Percentiles rank a stretch among this genome's conserved stretches.
Evolutionary conservation across 2,113 vertebrate genomes (phyloP).

Genomic region (Petroica traversi): DNA sequence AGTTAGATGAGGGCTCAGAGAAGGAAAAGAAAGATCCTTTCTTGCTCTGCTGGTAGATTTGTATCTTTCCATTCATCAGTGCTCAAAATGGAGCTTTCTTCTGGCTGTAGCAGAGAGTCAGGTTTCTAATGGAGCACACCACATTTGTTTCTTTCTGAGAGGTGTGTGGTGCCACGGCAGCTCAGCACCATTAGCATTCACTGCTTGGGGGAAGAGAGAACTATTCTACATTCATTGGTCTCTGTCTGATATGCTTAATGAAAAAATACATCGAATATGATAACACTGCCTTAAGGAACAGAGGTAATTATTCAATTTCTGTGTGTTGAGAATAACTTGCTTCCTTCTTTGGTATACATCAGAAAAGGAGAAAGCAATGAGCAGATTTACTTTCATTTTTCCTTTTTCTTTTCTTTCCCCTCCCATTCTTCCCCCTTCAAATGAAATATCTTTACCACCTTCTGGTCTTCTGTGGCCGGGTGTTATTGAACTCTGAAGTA

Average conservation of each 20-base stretch:
- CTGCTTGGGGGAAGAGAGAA: not conserved
- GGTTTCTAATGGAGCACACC: not conserved
- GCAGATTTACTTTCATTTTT: not conserved
- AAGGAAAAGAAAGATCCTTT: not conserved
- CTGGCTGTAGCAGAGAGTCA: not conserved
- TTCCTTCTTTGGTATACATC: not conserved
- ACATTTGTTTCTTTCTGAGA: constrained; percentile 1
- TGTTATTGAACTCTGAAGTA: not conserved
- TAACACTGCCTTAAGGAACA: constrained; percentile 57
- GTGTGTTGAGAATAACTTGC: constrained; percentile 20
- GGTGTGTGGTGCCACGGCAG: not conserved
- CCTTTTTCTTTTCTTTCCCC: accelerated
- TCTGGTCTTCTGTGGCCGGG: not conserved
- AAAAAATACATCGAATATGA: constrained; percentile 56
- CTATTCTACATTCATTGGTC: constrained; percentile 39
- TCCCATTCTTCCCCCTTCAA: not conserved
- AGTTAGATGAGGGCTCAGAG: not conserved
- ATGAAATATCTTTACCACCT: not conserved
- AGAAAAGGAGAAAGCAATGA: not conserved
- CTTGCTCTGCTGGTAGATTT: not conserved
- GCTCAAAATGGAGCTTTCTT: not conserved
- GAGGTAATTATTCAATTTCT: constrained; percentile 53
- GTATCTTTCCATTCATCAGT: not conserved
- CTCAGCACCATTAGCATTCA: constrained; percentile 42
- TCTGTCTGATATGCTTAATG: constrained; percentile 57